phyloP scores from a whole-genome alignment of 2,797 vertebrate species.

The Sebastolobus alascanus region DNA sequence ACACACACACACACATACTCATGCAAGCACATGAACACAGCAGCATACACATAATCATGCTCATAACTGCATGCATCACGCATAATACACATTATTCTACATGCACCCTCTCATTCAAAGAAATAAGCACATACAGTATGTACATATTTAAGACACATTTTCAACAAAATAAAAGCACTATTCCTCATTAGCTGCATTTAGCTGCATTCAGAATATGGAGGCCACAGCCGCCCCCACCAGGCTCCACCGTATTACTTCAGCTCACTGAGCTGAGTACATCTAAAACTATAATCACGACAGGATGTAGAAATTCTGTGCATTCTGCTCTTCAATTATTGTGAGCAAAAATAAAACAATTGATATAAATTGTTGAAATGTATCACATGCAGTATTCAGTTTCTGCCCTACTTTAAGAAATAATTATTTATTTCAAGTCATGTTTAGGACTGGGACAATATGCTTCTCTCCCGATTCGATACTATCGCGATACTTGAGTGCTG shows the following conservation, averaged over 20 bases:
- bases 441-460: no score
- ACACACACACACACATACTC: slow-evolving; percentile 15
- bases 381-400: neutral
- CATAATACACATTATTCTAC: neutral
- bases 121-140: neutral
- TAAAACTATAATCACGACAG: slow-evolving; percentile 5
- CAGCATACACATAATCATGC: slow-evolving; percentile 25
- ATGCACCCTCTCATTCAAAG: neutral
- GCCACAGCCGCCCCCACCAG: neutral
- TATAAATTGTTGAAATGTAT: neutral
- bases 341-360: neutral
- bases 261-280: slow-evolving; percentile 12
- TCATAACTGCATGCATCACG: slow-evolving; percentile 10
- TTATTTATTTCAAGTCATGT: neutral
- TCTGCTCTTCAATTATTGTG: slow-evolving; percentile 8
- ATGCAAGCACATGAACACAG: slow-evolving; percentile 24
- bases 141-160: neutral
- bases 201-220: slow-evolving; percentile 20
- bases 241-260: slow-evolving; percentile 12
- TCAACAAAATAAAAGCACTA: slow-evolving; percentile 20
- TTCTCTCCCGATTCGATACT: no score
- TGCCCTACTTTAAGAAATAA: neutral
- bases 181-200: neutral
- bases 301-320: neutral
- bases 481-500: no score